These are phyloP conservation scores for Mesembrinibis cayennensis DNA, from an alignment of 2,113 vertebrate species.

Conservation along the genomic window DNA sequence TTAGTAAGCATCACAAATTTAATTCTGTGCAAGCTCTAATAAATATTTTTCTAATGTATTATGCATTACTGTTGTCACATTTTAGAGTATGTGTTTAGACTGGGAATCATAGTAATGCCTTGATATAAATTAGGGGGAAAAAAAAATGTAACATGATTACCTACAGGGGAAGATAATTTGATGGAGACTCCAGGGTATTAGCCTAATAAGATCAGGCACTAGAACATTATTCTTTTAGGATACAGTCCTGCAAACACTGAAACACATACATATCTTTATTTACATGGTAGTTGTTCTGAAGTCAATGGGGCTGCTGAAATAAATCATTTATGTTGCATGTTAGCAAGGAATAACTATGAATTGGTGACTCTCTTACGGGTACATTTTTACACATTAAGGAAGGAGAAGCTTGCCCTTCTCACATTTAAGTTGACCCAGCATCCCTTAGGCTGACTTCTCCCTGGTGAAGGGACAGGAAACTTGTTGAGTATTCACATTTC, in stretches of 20 bases:
- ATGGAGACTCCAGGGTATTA: not conserved
- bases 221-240: not conserved
- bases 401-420: not conserved
- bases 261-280: not conserved
- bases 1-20: not conserved
- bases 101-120: not conserved
- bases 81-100: not conserved
- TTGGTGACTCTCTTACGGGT: not conserved
- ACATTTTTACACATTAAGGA: not conserved
- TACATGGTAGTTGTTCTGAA: not conserved
- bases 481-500: not conserved
- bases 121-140: not conserved
- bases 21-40: not conserved
- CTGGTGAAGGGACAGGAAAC: not conserved
- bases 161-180: not conserved
- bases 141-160: not conserved
- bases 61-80: not conserved
- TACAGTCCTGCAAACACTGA: not conserved
- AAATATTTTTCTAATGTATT: conserved; percentile 7
- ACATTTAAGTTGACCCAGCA: not conserved
- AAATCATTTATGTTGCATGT: not conserved
- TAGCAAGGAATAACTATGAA: not conserved
- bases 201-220: not conserved
- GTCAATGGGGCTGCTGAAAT: not conserved
- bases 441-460: not conserved